A percentile compares a stretch with the other conserved stretches of the same genome.
Evolutionary conservation across 1,140 invertebrate genomes (phyloP).

Genomic region (Eulimnadia texana): DNA sequence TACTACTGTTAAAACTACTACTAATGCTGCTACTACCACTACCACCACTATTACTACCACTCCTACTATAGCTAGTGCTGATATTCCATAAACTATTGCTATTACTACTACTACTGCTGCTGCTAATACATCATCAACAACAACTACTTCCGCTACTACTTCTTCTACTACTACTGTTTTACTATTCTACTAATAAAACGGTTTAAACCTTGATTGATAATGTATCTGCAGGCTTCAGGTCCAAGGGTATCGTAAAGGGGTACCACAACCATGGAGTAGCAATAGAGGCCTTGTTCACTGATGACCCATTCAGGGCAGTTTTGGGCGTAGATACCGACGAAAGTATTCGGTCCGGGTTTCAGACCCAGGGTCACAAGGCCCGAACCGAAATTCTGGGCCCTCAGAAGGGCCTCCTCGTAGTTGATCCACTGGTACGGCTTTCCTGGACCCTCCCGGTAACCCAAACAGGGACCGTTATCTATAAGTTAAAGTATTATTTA

Average conservation of each 20-base stretch:
- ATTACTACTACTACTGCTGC: too few relatives aligned
- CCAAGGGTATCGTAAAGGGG: constrained; percentile 94
- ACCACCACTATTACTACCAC: too few relatives aligned
- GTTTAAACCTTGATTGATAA: constrained; percentile 93
- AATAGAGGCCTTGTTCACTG: constrained; percentile 84
- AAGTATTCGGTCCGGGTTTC: constrained; percentile 48
- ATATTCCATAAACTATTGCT: too few relatives aligned
- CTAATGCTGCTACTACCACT: too few relatives aligned
- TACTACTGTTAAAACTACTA: too few relatives aligned
- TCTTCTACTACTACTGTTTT: too few relatives aligned
- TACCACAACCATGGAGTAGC: constrained; percentile 86
- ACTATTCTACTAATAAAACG: too few relatives aligned
- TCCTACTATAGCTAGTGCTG: too few relatives aligned
- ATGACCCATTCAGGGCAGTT: constrained; percentile 94
- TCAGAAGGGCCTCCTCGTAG: constrained; percentile 79
- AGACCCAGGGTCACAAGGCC: constrained; percentile 70
- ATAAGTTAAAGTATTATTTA: too few relatives aligned
- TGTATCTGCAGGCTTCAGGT: constrained; percentile 85
- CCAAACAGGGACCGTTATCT: constrained; percentile 85
- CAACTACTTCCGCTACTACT: too few relatives aligned
- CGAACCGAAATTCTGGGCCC: constrained; percentile 80
- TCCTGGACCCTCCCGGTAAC: constrained; percentile 67
- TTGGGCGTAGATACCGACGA: constrained; percentile 84
- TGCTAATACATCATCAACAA: too few relatives aligned
- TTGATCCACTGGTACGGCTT: constrained; percentile 81